Conservation (phyloP, 2,888 invertebrate genomes). For the Eubasilissa splendida region DNA sequence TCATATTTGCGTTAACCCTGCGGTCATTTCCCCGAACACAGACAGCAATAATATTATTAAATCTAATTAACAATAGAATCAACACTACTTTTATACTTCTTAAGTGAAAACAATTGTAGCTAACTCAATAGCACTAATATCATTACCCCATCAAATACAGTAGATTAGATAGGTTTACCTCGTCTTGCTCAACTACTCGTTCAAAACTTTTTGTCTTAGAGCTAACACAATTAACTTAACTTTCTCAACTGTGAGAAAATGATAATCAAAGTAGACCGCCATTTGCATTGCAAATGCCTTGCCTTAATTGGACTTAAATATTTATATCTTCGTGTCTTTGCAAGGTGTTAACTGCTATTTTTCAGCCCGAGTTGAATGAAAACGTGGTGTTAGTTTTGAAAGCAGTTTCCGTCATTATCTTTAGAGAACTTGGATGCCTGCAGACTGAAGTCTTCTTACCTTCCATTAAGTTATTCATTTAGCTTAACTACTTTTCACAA, state of each 20-base stretch:
- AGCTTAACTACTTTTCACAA: too few species aligned
- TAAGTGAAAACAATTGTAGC: too few species aligned
- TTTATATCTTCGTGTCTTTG: constrained; percentile 44
- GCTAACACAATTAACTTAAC: constrained; percentile 31
- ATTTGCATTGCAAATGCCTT: constrained; percentile 49
- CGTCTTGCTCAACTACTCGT: not conserved
- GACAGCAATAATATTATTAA: too few species aligned
- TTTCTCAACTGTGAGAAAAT: constrained; percentile 31
- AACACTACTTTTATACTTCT: too few species aligned
- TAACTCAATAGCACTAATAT: too few species aligned
- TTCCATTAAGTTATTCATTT: constrained; percentile 14
- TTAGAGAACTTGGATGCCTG: not conserved
- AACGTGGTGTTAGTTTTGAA: constrained; percentile 26
- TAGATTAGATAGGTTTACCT: too few species aligned
- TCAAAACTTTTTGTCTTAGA: constrained; percentile 3
- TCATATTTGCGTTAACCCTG: too few species aligned
- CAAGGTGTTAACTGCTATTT: constrained; percentile 37
- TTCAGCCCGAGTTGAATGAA: constrained; percentile 19
- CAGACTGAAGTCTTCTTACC: constrained; percentile 10
- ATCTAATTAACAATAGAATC: too few species aligned
- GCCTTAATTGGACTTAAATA: constrained; percentile 53
- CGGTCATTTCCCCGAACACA: too few species aligned
- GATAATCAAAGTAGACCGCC: constrained; percentile 51
- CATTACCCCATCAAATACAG: too few species aligned
- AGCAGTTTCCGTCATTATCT: constrained; percentile 24